A percentile compares a stretch with the other conserved stretches of the same genome.
phyloP scores from a whole-genome alignment of 2,797 vertebrate genomes.

The Syndactyla subalaris region DNA sequence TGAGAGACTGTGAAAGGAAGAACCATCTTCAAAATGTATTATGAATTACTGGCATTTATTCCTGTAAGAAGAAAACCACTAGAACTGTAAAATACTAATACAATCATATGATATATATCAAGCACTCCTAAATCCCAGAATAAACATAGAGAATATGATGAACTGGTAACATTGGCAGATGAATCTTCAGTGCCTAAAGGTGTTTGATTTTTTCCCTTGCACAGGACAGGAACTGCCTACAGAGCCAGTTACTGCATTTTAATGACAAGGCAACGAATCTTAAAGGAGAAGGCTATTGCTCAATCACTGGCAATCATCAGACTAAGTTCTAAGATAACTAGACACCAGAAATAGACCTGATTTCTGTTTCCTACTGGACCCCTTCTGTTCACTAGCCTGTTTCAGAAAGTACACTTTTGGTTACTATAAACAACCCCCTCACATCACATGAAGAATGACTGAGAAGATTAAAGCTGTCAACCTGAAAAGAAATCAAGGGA shows the following conservation, averaged over 20 bases:
- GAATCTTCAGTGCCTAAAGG: rapidly evolving
- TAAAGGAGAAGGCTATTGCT: not conserved
- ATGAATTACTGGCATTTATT: not conserved
- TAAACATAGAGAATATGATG: rapidly evolving
- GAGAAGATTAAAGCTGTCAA: not conserved
- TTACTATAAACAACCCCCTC: not conserved
- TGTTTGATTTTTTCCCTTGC: not conserved
- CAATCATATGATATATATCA: not conserved
- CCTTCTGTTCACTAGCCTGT: not conserved
- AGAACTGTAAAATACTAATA: not conserved
- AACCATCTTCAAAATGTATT: not conserved
- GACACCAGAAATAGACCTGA: not conserved
- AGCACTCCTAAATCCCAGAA: not conserved
- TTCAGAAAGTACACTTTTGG: not conserved
- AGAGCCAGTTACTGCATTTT: not conserved
- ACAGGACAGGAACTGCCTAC: not conserved
- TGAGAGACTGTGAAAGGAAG: not conserved
- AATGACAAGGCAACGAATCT: not conserved
- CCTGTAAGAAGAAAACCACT: not conserved
- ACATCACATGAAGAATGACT: not conserved
- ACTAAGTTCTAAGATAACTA: not conserved
- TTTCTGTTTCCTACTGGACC: not conserved
- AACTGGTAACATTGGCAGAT: not conserved
- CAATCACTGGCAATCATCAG: not conserved
- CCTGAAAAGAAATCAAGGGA: not conserved